Conservation (phyloP, 1,140 invertebrate species). For the Platorchestia sp. region DNA sequence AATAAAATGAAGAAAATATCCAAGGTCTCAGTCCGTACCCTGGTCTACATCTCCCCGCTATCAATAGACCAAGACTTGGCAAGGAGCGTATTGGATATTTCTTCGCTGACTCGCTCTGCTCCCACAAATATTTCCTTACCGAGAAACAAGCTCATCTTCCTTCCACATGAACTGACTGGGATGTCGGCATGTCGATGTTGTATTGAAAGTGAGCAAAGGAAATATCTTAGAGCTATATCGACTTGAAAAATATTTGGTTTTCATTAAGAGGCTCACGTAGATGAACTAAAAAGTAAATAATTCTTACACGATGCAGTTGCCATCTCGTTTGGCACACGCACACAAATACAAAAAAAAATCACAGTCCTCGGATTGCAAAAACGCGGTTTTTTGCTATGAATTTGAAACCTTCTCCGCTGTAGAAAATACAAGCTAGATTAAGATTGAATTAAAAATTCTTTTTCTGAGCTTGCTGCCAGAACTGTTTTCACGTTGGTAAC, state of each 20-base stretch:
- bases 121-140: background rate
- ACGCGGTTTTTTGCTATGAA: too few relatives aligned
- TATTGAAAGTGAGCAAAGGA: background rate
- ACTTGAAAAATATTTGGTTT: background rate
- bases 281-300: background rate
- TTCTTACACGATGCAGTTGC: too few relatives aligned
- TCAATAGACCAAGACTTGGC: background rate
- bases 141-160: background rate
- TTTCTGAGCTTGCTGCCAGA: too few relatives aligned
- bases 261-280: background rate
- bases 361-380: too few relatives aligned
- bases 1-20: background rate
- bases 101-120: background rate
- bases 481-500: too few relatives aligned
- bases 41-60: background rate
- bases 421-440: too few relatives aligned
- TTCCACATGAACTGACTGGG: background rate
- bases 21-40: background rate
- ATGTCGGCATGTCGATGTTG: background rate
- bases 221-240: background rate
- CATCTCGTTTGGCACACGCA: too few relatives aligned
- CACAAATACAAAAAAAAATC: too few relatives aligned
- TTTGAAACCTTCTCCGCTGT: too few relatives aligned
- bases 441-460: too few relatives aligned
- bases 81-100: background rate